Percentiles rank a stretch among this genome's conserved stretches.
Conservation (phyloP, 2,113 vertebrate genomes). For the Arizona elegans region DNA sequence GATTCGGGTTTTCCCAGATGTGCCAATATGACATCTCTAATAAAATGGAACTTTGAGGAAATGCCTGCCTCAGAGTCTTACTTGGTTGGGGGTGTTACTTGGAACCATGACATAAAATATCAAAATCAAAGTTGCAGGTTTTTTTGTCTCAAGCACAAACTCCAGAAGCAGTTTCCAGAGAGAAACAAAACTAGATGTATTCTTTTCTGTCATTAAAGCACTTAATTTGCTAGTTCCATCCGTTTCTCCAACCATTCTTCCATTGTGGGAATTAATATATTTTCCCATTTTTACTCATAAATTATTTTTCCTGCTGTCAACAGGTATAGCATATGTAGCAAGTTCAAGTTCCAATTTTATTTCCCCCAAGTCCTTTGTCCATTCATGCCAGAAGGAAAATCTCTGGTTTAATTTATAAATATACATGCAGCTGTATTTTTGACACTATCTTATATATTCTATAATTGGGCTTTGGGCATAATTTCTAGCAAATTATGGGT, state of each 20-base stretch:
- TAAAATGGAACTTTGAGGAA: too few relatives aligned
- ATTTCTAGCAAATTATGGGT: background rate
- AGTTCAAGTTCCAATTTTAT: background rate
- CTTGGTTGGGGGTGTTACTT: too few relatives aligned
- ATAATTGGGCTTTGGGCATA: background rate
- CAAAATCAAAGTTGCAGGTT: background rate
- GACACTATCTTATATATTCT: background rate
- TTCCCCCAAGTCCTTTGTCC: background rate
- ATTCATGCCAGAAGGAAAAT: background rate
- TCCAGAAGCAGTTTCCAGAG: background rate
- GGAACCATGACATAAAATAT: background rate
- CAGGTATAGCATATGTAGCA: background rate
- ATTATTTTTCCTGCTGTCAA: background rate
- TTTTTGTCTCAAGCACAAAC: background rate
- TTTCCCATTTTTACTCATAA: background rate
- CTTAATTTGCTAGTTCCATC: background rate
- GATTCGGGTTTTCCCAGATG: too few relatives aligned
- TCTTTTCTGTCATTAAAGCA: background rate
- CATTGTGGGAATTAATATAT: background rate
- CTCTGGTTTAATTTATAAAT: background rate
- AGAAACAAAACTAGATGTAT: background rate
- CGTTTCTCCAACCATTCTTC: background rate
- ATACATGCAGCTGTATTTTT: background rate
- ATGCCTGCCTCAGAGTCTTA: too few relatives aligned
- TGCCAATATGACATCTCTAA: too few relatives aligned